Evolutionary conservation across 2,113 vertebrate genomes (phyloP).

Genomic region (Coturnix japonica): DNA sequence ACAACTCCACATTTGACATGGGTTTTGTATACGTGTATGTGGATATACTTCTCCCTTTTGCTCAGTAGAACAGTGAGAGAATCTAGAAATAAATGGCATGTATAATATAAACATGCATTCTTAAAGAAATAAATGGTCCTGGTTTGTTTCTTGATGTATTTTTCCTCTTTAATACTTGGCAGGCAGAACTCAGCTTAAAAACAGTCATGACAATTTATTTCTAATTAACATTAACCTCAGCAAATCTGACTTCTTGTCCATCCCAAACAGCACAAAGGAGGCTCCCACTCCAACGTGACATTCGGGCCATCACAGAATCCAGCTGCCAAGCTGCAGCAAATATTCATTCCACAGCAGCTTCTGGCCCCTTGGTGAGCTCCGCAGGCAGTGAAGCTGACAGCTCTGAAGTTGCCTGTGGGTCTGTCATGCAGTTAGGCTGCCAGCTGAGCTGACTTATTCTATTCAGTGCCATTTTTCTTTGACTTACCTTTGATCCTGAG

Average conservation of each 20-base stretch:
- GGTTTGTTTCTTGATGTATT: neutral
- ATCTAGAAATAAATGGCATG: neutral
- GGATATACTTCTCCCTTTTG: neutral
- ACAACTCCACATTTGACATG: neutral
- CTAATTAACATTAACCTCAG: conserved; percentile 22
- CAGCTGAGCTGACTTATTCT: conserved; percentile 42
- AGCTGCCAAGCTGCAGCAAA: conserved; percentile 24
- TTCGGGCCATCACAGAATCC: neutral
- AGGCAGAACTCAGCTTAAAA: conserved; percentile 14
- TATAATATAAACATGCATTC: neutral
- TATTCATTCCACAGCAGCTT: conserved; percentile 22
- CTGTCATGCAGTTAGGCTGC: conserved; percentile 25
- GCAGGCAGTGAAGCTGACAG: conserved; percentile 51
- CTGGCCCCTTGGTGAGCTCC: conserved; percentile 8
- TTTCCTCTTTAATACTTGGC: neutral
- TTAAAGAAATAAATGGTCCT: neutral
- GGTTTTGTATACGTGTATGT: neutral
- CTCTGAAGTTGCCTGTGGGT: conserved; percentile 43
- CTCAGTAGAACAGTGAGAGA: neutral
- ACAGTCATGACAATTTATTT: neutral
- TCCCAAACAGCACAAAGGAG: neutral
- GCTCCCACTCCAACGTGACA: neutral
- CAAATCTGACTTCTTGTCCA: neutral
- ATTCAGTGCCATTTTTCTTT: conserved; percentile 57
- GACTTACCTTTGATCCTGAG: conserved; percentile 68